Base-by-base conservation (phyloP, 2,113 vertebrate species). In the Hipposideros armiger region DNA sequence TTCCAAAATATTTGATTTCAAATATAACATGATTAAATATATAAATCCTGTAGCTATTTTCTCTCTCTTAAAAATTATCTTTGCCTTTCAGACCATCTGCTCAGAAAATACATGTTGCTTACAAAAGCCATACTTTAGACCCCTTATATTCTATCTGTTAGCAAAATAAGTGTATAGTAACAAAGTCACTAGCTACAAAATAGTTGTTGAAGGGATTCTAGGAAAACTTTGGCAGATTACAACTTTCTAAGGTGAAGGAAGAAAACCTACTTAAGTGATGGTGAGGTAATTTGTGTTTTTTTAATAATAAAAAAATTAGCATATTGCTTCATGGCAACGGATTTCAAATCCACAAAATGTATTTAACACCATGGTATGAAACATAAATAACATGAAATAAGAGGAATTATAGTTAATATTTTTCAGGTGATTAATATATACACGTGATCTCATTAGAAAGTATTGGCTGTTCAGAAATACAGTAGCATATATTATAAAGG, bases 81-180 rank as follows among this genome's bases (percentile, higher is more conserved):
- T 90, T 69, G 17, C 17, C 32, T 82, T 76, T 7, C 5, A 62
- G 14, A 22, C 36, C 52, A 82, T 80, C n/a, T 80, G 42, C n/a
- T 87, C 76, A 88, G 80, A 80, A 80, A 94, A 92, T 85, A 54
- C 16, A 17, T 77, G 26, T 85, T 87, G 47, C 19, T 80, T 95
- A 19, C 45, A 90, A 82, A 95, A 90, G 28, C 54, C 56, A 78
- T 13, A 10, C 28, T 88, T 42, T 52, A 88, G 40, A 80, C 3
- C 42, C 62, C 19, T 67, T 92, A 56, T 47, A 24, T 7, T 91
- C 58, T 26, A 87, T 54, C 7, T 42, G 3, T 72, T 74, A 85
- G 8, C 22, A 70, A 3, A 83, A 20, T 91, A 80, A 82, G 2
- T 80, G 2, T 58, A 26, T 26, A 81, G 69, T 80, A 32, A 62